Evolutionary conservation across 1,140 invertebrate species (phyloP), one percentile per base, ranked within the genome.

Genomic region (Drosophila sproati): DNA sequence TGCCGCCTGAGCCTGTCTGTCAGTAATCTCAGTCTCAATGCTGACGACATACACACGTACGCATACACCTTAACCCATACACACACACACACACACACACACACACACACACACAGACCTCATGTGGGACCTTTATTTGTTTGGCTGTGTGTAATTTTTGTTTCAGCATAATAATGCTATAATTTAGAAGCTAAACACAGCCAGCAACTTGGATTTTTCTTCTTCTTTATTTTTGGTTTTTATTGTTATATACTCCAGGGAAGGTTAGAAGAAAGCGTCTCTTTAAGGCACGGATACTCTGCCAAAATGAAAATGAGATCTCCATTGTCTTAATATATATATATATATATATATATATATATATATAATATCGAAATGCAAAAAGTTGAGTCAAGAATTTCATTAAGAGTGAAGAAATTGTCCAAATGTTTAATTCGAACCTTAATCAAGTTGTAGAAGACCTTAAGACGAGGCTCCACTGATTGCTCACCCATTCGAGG

Each of bases 131-230:
- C 29, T 45, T 59, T 12, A 48, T 68, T 51, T 70, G 66, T 52
- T 47, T 35, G 34, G 29, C 6, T 55, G 35, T 8, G 28, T 12
- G 35, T 61, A 32, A 5, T 52, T 56, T 39, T 62, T 54, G 34
- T 61, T 60, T 60, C 7, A 45, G 45, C 37, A 67, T 73, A 59
- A 28, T 59, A 67, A 73, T 73, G 62, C 52, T 62, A 73, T 59
- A 37, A 73, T 73, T 73, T 45, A 35, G 39, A 37, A 45, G 63
- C 28, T 41, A 55, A 70, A 43, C 32, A 47, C 50, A 62, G 28
- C n/a, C 60, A 28, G 32, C 52, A 51, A 51, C 35, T 57, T 51
- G 10, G 20, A 52, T 35, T 61, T 20, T 37, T 47, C 1, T 37
- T 5, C 5, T 32, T 5, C 37, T 20, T 47, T 31, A 12, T 55